Conservation (phyloP, 2,113 vertebrate species). For the Sorex araneus region DNA sequence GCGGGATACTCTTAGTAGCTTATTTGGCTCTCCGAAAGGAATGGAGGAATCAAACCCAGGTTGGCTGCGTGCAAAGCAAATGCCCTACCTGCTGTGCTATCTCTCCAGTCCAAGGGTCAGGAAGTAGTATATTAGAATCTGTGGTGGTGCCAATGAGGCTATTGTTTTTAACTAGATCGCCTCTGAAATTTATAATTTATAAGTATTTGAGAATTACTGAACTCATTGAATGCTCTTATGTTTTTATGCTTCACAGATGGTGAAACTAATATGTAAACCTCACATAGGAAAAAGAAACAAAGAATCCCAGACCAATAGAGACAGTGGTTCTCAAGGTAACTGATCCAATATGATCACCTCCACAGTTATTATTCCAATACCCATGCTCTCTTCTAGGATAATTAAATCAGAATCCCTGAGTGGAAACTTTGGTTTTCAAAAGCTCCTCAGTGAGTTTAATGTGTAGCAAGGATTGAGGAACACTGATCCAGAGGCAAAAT, state of each 20-base stretch:
- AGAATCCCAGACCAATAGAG: background rate
- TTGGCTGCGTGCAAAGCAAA: no score
- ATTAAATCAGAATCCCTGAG: background rate
- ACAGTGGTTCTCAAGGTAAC: background rate
- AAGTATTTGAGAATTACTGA: background rate
- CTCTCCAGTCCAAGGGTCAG: no score
- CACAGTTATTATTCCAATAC: background rate
- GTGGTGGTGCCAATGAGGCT: background rate
- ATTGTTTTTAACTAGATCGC: background rate
- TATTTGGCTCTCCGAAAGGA: no score
- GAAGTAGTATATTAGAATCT: background rate
- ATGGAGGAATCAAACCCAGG: no score
- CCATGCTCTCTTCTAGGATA: background rate
- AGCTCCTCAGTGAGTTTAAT: background rate
- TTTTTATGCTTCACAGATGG: conserved; percentile 8
- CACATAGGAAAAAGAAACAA: conserved; percentile 6
- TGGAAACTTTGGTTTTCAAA: background rate
- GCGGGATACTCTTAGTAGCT: no score
- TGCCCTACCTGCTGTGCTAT: no score
- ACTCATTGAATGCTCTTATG: background rate
- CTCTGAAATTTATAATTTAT: background rate
- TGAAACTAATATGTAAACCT: background rate
- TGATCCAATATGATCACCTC: background rate
- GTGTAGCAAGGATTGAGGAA: background rate
- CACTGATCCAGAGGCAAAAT: conserved; percentile 1